Base-by-base conservation (phyloP, 1,140 invertebrate species). In the Ceratosolen solmsi region DNA sequence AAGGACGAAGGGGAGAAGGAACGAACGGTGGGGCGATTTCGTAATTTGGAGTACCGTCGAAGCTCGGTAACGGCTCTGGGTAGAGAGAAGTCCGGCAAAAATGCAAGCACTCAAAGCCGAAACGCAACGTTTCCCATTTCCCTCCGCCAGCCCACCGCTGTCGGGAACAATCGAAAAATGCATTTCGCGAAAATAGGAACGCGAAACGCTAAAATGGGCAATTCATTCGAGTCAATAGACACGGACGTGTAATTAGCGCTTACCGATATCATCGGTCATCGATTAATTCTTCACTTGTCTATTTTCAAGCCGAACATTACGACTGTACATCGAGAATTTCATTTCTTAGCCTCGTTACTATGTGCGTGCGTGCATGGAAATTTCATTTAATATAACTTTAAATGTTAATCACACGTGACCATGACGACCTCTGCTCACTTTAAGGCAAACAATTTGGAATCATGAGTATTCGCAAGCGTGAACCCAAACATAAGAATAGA, bases 41-140 rank as follows among this genome's bases (percentile, higher is more conserved):
- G 54, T 73, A 49, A 70, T 60, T 80, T n/a, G n/a, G 70, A 2
- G 49, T 20, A 60, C 36, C 68, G 51, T 33, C 78, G 36, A 46
- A 54, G 27, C 30, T 70, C 8, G 17, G 36, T 25, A 3, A 1
- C 22, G 51, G 49, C n/a, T 3, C 9, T 54, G 51, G 13, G 20
- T 11, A 4, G 20, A 8, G 41, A 72, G 2, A 20, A 30, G 33
- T 11, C 73, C 22, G 8, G 1, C 0, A 75, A 75, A 75, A 75
- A 75, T 75, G 38, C 74, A 76, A 63, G 56, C 74, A 20, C 33
- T 3, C 72, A 38, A 27, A 74, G 71, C n/a, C 20, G 63, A n/a
- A 38, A 33, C 15, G 27, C 3, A 58, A 58, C 20, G 25, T 25
- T 41, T 27, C 13, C 41, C 13, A 8, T 13, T 46, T 5, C 13